Evolutionary conservation across 2,113 vertebrate species (phyloP).

Genomic region (Ictalurus furcatus): DNA sequence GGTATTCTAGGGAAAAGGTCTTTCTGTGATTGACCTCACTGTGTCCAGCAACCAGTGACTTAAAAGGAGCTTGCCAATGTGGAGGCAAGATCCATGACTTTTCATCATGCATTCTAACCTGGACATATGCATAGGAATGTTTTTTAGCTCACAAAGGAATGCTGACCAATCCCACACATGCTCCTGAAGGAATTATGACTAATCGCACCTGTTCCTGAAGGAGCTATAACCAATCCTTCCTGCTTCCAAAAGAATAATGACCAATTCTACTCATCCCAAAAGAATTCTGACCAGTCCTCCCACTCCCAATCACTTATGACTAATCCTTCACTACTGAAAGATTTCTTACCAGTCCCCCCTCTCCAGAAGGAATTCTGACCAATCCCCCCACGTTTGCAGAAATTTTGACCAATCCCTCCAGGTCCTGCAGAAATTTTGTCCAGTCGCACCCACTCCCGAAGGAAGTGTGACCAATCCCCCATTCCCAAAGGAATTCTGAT

Average conservation of each 20-base stretch:
- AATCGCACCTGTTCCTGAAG: not conserved
- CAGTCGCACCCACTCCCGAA: not conserved
- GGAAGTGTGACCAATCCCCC: not conserved
- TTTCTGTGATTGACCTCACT: not conserved
- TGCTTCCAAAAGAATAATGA: not conserved
- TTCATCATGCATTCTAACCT: not conserved
- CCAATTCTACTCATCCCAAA: not conserved
- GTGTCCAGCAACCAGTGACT: not conserved
- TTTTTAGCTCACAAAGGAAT: not conserved
- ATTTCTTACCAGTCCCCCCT: not conserved
- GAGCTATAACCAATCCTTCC: not conserved
- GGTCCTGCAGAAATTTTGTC: not conserved
- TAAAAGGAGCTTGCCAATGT: not conserved
- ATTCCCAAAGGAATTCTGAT: not conserved
- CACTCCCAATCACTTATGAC: not conserved
- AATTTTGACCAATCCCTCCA: not conserved
- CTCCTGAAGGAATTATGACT: not conserved
- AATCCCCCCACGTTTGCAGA: not conserved
- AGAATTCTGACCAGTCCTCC: not conserved
- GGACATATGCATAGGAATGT: not conserved
- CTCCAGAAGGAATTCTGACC: not conserved
- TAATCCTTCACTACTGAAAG: not conserved
- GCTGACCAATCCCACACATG: not conserved
- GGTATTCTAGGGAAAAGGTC: not conserved
- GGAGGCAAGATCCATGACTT: not conserved